phyloP scores from a whole-genome alignment of 2,888 invertebrate genomes.

The Ferdinandea cuprea region DNA sequence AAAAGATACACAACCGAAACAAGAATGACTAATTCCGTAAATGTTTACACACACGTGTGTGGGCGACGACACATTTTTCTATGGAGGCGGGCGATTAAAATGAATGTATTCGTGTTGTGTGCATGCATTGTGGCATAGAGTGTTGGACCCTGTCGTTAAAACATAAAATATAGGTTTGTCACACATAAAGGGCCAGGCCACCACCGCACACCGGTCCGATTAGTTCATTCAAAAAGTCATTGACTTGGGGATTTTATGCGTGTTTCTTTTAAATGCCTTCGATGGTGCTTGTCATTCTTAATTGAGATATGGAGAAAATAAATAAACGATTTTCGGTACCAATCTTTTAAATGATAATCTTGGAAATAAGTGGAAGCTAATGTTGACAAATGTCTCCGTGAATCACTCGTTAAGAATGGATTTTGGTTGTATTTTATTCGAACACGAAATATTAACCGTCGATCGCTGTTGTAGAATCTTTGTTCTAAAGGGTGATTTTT shows the following conservation, averaged over 20 bases:
- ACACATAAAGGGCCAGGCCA: constrained; percentile 1
- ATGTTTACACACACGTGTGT: constrained; percentile 64
- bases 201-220: constrained; percentile 28
- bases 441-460: too few relatives aligned
- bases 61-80: constrained; percentile 46
- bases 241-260: constrained; percentile 38
- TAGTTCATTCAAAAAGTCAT: constrained; percentile 59
- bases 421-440: background rate
- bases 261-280: constrained; percentile 39
- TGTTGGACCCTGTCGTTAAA: constrained; percentile 51
- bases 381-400: constrained; percentile 37
- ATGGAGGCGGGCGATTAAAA: constrained; percentile 3
- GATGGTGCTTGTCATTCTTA: constrained; percentile 42
- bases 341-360: constrained; percentile 6
- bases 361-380: constrained; percentile 28
- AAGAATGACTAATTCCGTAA: constrained; percentile 60
- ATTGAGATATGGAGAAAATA: constrained; percentile 67
- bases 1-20: constrained; percentile 13
- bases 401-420: constrained; percentile 19
- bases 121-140: constrained; percentile 4
- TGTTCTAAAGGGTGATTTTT: too few relatives aligned
- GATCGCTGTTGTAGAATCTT: too few relatives aligned
- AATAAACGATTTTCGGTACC: constrained; percentile 31
- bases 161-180: constrained; percentile 62
- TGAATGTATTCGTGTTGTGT: constrained; percentile 2